Evolutionary conservation across 2,888 invertebrate genomes (phyloP).

Genomic region (Ypsolopha scabrella): DNA sequence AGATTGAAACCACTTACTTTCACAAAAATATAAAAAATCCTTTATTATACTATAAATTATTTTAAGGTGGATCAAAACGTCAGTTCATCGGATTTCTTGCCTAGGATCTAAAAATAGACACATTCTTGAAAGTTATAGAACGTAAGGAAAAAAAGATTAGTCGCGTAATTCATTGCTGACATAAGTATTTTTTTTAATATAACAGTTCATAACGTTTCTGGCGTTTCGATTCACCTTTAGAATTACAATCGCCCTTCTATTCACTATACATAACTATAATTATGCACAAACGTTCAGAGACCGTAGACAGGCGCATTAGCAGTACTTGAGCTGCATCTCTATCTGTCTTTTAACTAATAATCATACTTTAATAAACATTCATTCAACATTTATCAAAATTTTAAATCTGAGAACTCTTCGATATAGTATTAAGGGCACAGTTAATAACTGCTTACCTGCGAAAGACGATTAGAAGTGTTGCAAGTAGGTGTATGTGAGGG

Average conservation of each 20-base stretch:
- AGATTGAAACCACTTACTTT: constrained; percentile 6
- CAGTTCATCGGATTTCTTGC: neutral
- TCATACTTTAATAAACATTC: no score
- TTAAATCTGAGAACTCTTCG: no score
- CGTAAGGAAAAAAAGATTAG: neutral
- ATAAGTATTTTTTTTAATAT: neutral
- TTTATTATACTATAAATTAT: neutral
- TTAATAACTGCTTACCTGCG: neutral
- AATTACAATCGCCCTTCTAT: no score
- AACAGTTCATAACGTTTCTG: no score
- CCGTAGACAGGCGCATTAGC: no score
- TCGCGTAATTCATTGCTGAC: neutral
- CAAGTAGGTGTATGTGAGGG: neutral
- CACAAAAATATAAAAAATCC: constrained; percentile 3
- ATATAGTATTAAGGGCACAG: no score
- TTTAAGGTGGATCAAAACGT: neutral
- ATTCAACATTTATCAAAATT: no score
- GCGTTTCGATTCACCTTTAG: no score
- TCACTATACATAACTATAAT: no score
- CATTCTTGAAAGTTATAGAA: neutral
- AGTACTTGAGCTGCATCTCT: no score
- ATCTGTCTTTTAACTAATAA: no score
- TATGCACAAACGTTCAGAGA: no score
- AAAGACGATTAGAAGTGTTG: neutral
- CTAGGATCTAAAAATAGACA: neutral